Conservation (phyloP, 2,113 vertebrate species). For the Phodopus roborovskii region DNA sequence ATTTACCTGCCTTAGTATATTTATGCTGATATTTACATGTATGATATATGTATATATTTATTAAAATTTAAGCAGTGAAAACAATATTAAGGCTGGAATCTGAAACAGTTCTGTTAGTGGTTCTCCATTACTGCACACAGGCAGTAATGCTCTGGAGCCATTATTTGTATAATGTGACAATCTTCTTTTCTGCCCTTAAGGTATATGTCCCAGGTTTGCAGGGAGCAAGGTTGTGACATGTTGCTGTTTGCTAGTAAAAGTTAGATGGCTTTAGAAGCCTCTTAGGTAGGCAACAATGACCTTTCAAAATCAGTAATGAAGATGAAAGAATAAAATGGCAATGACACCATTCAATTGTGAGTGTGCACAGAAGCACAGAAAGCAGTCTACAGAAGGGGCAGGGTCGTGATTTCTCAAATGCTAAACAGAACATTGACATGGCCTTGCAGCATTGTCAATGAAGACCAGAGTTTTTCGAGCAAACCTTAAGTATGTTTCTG, state of each 20-base stretch:
- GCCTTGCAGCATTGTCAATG: not conserved
- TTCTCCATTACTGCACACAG: constrained; percentile 53
- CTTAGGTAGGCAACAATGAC: not conserved
- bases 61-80: constrained; percentile 61
- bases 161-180: constrained; percentile 76
- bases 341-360: not conserved
- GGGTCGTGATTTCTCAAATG: not conserved
- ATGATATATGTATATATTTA: constrained; percentile 12
- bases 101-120: constrained; percentile 20
- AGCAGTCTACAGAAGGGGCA: not conserved
- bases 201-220: constrained; percentile 75
- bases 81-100: constrained; percentile 1
- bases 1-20: not conserved
- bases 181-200: constrained; percentile 62
- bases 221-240: constrained; percentile 64
- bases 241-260: constrained; percentile 62
- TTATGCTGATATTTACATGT: not conserved
- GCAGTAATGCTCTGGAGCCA: constrained; percentile 64
- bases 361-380: not conserved
- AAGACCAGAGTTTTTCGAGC: constrained; percentile 3
- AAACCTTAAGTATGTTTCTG: not conserved
- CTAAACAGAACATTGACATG: not conserved
- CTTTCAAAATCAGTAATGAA: constrained; percentile 20
- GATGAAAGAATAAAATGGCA: not conserved
- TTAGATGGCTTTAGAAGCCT: constrained; percentile 32